Base-by-base conservation (phyloP, 64 coral and sea anemone genomes). In the Pocillopora verrucosa region DNA sequence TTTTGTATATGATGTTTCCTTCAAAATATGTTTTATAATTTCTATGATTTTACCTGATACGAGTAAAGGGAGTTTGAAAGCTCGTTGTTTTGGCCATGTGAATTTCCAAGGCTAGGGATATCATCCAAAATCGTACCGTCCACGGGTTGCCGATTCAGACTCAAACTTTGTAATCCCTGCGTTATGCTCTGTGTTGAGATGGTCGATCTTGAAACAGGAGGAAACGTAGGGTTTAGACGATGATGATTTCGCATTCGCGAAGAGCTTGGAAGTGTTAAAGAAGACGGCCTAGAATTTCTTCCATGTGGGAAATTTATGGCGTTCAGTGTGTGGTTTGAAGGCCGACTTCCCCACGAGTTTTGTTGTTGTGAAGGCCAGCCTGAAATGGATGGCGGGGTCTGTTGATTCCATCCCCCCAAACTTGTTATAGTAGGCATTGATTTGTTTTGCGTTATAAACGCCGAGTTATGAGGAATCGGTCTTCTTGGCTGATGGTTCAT, bases 121-220 rank as follows among this genome's bases (percentile, higher is more conserved):
- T 93, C 90, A 58, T 96, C 95, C 78, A 96, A 88, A 81, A 96
- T 93, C 9, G 95, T 96, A 34, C 95, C 95, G 76, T 96, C 95
- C 60, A 96, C 90, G 36, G 95, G 95, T 19, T 96, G 91, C 20
- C 95, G 89, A 37, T 87, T 88, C 25, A 96, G 56, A 63, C 76
- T 93, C 60, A 96, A 77, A 69, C 88, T 96, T 73, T 96, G 95
- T 78, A 96, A 84, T 59, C 95, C 92, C 80, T 96, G 95, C 17
- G 95, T 96, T 87, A 96, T 96, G 65, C 91, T 96, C 78, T 96
- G 92, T n/a, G 92, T 90, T 6, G 95, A 90, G 58, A 92, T 92
- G 19, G 74, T 84, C 67, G 84, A 86, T 34, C 90, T 76, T 58
- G 95, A 96, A 36, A 87, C 80, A 2, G 87, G 86, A 16, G 73